These are phyloP conservation scores for Grantiella picta DNA, from an alignment of 2,113 vertebrate genomes.

Conservation along the genomic window DNA sequence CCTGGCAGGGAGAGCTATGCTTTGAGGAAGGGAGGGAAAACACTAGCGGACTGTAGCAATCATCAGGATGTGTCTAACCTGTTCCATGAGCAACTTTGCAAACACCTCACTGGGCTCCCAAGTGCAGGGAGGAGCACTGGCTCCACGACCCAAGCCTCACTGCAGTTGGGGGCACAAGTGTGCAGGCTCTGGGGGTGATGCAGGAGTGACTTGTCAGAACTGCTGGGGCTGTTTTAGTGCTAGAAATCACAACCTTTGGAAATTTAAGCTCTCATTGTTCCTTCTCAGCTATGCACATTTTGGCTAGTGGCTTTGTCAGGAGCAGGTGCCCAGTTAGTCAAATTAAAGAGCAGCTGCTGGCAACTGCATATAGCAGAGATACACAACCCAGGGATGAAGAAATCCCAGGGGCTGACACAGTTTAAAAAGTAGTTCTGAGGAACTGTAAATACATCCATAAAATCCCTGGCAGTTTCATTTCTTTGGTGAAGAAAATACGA, in stretches of 20 bases:
- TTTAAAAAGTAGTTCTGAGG: background rate
- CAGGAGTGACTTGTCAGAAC: background rate
- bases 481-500: background rate
- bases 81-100: background rate
- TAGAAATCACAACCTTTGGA: background rate
- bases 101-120: rapidly evolving
- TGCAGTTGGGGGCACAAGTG: rapidly evolving
- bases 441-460: background rate
- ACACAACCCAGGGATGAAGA: background rate
- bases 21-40: background rate
- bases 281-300: background rate
- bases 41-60: rapidly evolving
- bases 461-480: background rate
- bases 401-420: background rate
- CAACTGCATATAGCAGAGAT: background rate
- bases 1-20: background rate
- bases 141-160: background rate
- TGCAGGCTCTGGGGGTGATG: rapidly evolving
- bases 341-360: background rate
- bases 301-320: background rate
- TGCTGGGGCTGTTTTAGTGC: background rate
- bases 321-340: background rate
- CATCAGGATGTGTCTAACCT: background rate
- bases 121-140: rapidly evolving
- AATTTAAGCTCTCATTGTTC: background rate